A percentile compares a stretch with the other conserved stretches of the same genome.
phyloP scores from a whole-genome alignment of 2,888 invertebrate species.

The Tuberolachnus salignus region DNA sequence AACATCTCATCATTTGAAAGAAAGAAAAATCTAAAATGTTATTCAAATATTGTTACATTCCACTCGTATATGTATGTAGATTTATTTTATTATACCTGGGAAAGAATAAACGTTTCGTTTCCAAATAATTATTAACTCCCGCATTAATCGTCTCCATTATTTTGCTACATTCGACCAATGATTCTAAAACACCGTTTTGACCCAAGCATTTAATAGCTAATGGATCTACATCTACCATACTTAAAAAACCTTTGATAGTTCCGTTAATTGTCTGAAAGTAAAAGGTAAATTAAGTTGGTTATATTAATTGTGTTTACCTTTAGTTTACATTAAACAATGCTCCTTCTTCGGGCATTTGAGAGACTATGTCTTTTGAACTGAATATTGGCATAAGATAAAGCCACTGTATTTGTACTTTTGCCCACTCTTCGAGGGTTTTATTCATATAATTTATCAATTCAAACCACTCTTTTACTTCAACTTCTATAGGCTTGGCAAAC shows the following conservation, averaged over 20 bases:
- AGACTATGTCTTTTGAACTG: constrained; percentile 83
- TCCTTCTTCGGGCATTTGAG: constrained; percentile 85
- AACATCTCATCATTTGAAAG: constrained; percentile 89
- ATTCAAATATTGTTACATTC: background rate
- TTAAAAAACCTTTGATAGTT: constrained; percentile 73
- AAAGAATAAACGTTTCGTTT: constrained; percentile 82
- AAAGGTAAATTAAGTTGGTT: background rate
- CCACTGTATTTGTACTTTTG: constrained; percentile 86
- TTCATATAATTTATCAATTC: constrained; percentile 74
- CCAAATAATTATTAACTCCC: constrained; percentile 81
- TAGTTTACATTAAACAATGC: constrained; percentile 69
- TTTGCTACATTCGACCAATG: constrained; percentile 71
- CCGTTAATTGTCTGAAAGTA: constrained; percentile 69
- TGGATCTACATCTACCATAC: constrained; percentile 69
- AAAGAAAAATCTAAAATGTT: constrained; percentile 77
- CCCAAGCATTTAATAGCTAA: constrained; percentile 73
- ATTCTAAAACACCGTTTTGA: constrained; percentile 72
- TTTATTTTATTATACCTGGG: constrained; percentile 65
- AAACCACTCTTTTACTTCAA: constrained; percentile 73
- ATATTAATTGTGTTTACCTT: background rate
- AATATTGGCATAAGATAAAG: constrained; percentile 85
- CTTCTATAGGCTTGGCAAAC: constrained; percentile 82
- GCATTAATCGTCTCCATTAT: constrained; percentile 81
- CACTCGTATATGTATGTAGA: too few relatives aligned
- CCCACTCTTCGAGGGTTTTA: constrained; percentile 81